These are phyloP conservation scores for Atta cephalotes DNA, from an alignment of 1,140 invertebrate genomes.

Conservation along the genomic window DNA sequence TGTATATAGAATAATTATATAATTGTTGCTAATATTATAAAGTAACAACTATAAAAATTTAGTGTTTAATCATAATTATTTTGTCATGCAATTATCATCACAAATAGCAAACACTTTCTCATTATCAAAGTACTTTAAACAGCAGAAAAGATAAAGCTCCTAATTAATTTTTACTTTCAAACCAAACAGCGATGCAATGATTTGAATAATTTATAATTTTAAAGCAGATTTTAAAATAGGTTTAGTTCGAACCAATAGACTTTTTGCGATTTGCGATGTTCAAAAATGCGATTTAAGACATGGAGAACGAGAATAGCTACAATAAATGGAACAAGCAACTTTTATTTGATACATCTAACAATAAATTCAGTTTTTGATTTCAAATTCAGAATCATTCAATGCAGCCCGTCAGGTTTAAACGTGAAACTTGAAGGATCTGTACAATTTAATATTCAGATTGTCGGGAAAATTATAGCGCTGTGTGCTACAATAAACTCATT, in stretches of 20 bases:
- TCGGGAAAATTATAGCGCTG: constrained; percentile 27
- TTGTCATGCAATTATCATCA: too few relatives aligned
- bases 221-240: neutral
- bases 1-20: too few relatives aligned
- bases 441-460: constrained; percentile 14
- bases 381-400: neutral
- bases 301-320: neutral
- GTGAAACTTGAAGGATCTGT: neutral
- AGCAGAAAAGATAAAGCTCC: neutral
- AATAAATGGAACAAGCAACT: constrained; percentile 4
- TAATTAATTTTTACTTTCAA: neutral
- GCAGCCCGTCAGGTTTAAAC: neutral
- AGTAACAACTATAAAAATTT: too few relatives aligned
- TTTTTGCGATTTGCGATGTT: neutral
- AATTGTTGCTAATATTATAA: too few relatives aligned
- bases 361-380: neutral
- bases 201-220: neutral
- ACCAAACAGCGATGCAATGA: neutral
- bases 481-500: constrained; percentile 15
- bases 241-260: too few relatives aligned
- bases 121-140: neutral
- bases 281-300: neutral
- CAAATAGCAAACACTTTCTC: too few relatives aligned
- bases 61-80: too few relatives aligned
- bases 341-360: neutral